Evolutionary conservation across 2,797 vertebrate species (phyloP).

Genomic region (Malurus leucopterus): DNA sequence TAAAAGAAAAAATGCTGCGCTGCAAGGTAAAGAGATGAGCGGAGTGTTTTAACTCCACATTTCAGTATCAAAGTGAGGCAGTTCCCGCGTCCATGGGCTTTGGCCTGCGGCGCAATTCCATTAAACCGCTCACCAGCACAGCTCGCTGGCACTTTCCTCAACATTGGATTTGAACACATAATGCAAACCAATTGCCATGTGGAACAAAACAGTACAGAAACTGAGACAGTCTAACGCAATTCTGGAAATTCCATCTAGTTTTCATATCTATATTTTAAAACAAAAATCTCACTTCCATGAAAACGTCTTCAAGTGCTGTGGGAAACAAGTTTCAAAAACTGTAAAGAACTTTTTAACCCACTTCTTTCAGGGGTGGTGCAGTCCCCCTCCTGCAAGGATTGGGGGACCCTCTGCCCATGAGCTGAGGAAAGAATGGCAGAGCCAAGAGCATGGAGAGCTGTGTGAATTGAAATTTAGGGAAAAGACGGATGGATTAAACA

Average conservation of each 20-base stretch:
- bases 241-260: neutral
- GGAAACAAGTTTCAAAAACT: rapidly evolving
- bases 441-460: rapidly evolving
- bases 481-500: too few relatives aligned
- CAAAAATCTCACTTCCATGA: neutral
- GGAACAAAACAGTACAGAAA: too few relatives aligned
- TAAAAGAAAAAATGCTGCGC: rapidly evolving
- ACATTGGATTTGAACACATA: rapidly evolving
- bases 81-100: rapidly evolving
- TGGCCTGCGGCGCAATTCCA: rapidly evolving
- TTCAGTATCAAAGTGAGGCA: rapidly evolving
- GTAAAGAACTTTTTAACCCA: rapidly evolving
- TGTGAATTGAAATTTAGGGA: rapidly evolving
- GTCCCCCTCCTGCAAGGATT: neutral
- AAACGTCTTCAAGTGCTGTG: too few relatives aligned
- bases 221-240: rapidly evolving
- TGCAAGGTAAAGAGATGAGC: rapidly evolving
- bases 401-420: rapidly evolving
- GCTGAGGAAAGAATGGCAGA: neutral
- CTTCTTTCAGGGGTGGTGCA: neutral
- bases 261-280: rapidly evolving
- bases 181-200: rapidly evolving
- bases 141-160: neutral
- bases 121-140: rapidly evolving
- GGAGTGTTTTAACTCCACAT: rapidly evolving